Percentiles rank a stretch among this genome's conserved stretches.
phyloP scores from a whole-genome alignment of 2,797 vertebrate genomes.

The Limnodromus scolopaceus region DNA sequence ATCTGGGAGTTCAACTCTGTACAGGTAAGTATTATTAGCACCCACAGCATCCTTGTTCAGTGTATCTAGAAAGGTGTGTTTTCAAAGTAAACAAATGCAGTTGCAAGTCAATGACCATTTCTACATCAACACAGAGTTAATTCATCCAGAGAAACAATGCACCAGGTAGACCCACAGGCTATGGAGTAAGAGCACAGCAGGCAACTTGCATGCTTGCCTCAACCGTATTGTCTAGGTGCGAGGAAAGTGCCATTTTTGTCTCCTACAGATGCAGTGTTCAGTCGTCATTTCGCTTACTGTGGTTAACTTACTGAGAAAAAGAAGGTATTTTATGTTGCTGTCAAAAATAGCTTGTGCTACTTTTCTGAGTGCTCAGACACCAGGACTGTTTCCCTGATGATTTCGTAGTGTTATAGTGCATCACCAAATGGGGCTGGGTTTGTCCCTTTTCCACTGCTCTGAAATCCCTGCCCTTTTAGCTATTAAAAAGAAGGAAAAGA shows the following conservation, averaged over 20 bases:
- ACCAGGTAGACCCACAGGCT: background rate
- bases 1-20: background rate
- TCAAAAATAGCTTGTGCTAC: background rate
- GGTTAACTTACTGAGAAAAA: constrained; percentile 37
- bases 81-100: background rate
- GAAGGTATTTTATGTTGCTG: background rate
- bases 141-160: background rate
- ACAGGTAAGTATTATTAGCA: background rate
- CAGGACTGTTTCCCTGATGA: background rate
- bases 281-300: background rate
- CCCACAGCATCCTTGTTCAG: background rate
- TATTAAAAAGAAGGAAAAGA: background rate
- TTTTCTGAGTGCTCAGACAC: background rate
- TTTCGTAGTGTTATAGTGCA: background rate
- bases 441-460: background rate
- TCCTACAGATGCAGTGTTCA: background rate
- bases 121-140: background rate
- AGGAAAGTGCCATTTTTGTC: background rate
- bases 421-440: background rate
- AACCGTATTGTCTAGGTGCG: background rate
- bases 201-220: background rate
- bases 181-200: background rate
- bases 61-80: background rate
- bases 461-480: background rate
- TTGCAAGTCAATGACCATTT: background rate